phyloP scores from a whole-genome alignment of 2,797 vertebrate species.

The Melanogrammus aeglefinus region DNA sequence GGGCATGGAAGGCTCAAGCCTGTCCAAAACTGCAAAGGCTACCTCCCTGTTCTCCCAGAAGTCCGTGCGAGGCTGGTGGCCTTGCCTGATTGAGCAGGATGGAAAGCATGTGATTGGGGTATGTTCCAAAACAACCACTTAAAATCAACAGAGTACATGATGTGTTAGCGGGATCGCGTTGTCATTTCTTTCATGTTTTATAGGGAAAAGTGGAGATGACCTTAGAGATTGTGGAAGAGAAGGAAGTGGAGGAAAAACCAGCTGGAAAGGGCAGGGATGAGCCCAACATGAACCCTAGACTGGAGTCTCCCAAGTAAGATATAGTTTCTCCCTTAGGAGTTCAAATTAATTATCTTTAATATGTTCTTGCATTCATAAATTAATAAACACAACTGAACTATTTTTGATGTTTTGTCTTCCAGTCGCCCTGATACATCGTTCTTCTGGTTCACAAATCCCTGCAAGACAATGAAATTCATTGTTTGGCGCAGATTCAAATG shows the following conservation, averaged over 20 bases:
- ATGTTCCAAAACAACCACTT: conserved; percentile 45
- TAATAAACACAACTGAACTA: not conserved
- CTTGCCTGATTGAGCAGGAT: conserved; percentile 83
- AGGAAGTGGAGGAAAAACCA: conserved; percentile 89
- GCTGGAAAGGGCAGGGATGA: conserved; percentile 95
- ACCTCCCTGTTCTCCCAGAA: conserved; percentile 93
- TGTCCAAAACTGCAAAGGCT: conserved; percentile 47
- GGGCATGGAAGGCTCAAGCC: conserved; percentile 57
- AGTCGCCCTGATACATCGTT: conserved; percentile 97
- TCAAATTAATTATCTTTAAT: too few relatives aligned
- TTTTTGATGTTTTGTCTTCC: conserved; percentile 29
- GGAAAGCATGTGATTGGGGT: conserved; percentile 85
- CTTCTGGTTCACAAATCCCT: conserved; percentile 97
- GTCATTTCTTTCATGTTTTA: conserved; percentile 1
- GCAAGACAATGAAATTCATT: conserved; percentile 95
- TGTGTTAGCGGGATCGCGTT: not conserved
- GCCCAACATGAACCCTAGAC: conserved; percentile 97
- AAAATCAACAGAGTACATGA: not conserved
- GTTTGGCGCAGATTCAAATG: conserved; percentile 94
- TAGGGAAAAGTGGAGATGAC: conserved; percentile 99
- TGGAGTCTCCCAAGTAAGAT: conserved; percentile 90
- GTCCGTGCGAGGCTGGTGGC: conserved; percentile 96
- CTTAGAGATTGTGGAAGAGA: conserved; percentile 90
- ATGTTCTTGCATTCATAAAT: not conserved
- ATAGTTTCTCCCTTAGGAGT: not conserved